These are phyloP conservation scores for Carpatolechia fugitivella DNA, from an alignment of 2,888 invertebrate genomes.

Conservation along the genomic window DNA sequence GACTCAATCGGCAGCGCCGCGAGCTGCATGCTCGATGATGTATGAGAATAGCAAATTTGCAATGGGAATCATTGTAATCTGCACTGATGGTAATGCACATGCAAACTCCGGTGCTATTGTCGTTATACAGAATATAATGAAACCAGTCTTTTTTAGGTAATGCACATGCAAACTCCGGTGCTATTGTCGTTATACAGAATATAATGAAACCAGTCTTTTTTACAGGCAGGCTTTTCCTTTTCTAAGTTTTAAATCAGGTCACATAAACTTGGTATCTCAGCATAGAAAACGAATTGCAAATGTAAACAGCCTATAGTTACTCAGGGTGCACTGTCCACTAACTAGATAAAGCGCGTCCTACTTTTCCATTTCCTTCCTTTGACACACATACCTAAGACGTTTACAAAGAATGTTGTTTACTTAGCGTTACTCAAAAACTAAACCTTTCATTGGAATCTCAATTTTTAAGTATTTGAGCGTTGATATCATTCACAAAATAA, in stretches of 20 bases:
- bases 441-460: not conserved
- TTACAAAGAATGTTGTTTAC: conserved; percentile 13
- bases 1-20: conserved; percentile 41
- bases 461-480: too few species aligned
- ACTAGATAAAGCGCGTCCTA: conserved; percentile 23
- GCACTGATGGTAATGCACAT: not conserved
- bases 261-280: not conserved
- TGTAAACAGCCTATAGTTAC: not conserved
- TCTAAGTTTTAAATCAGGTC: not conserved
- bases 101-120: not conserved
- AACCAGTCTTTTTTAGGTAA: not conserved
- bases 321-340: conserved; percentile 20
- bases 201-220: not conserved
- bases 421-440: conserved; percentile 5
- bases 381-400: conserved; percentile 5
- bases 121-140: not conserved
- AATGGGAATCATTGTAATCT: not conserved
- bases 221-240: not conserved
- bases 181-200: not conserved
- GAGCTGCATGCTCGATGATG: not conserved
- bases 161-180: not conserved
- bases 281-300: not conserved
- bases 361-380: conserved; percentile 23
- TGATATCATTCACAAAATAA: too few species aligned
- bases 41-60: not conserved